A percentile compares a stretch with the other conserved stretches of the same genome.
Evolutionary conservation across 2,113 vertebrate species (phyloP).

Genomic region (Acanthochromis polyacanthus): DNA sequence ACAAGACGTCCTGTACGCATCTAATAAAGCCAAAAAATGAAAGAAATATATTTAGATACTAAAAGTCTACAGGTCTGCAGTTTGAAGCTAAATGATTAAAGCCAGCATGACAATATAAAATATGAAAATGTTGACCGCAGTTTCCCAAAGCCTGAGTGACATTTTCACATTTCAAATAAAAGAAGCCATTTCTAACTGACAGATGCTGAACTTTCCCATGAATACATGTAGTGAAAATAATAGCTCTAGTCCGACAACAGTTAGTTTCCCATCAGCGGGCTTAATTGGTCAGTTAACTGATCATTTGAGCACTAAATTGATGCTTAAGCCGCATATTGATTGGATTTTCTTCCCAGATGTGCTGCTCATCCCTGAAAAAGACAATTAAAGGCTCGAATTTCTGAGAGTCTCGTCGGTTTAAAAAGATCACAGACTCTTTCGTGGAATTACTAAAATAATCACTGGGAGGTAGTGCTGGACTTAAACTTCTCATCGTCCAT

Average conservation of each 20-base stretch:
- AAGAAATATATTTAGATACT: too few relatives aligned
- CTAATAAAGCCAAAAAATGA: too few relatives aligned
- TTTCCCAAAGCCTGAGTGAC: too few relatives aligned
- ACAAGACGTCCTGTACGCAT: too few relatives aligned
- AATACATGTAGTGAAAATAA: not conserved
- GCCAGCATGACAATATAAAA: too few relatives aligned
- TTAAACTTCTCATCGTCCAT: conserved; percentile 17
- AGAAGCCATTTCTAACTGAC: too few relatives aligned
- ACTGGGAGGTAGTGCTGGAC: conserved; percentile 1
- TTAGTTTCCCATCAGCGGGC: not conserved
- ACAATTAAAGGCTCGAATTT: not conserved
- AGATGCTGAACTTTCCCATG: too few relatives aligned
- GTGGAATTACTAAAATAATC: conserved; percentile 7
- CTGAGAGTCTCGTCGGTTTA: not conserved
- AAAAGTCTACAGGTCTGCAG: too few relatives aligned
- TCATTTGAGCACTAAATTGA: conserved; percentile 20
- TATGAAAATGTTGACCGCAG: too few relatives aligned
- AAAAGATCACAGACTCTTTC: not conserved
- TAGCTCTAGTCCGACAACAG: not conserved
- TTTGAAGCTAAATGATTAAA: too few relatives aligned
- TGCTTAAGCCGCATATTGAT: conserved; percentile 8
- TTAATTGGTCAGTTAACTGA: conserved; percentile 18
- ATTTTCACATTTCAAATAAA: too few relatives aligned
- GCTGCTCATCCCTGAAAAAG: conserved; percentile 8
- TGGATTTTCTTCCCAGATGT: not conserved